A percentile compares a stretch with the other conserved stretches of the same genome.
Conservation (phyloP, 1,140 invertebrate genomes). For the Cyclargus thomasi region DNA sequence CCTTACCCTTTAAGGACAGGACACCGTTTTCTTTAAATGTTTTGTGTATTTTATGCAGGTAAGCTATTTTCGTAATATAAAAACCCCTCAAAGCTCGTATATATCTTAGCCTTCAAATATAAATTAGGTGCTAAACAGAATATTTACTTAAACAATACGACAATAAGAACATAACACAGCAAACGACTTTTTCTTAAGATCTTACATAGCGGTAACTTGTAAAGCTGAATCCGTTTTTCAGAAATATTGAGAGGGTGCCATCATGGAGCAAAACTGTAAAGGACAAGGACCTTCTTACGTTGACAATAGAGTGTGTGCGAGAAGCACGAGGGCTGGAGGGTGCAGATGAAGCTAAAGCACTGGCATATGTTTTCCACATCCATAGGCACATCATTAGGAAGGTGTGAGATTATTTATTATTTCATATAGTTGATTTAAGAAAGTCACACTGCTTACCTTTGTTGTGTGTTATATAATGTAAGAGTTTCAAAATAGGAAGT, state of each 20-base stretch:
- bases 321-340: conserved; percentile 36
- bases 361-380: conserved; percentile 54
- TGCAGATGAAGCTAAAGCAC: conserved; percentile 38
- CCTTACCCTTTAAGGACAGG: conserved; percentile 42
- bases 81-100: no score
- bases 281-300: conserved; percentile 34
- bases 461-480: no score
- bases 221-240: conserved; percentile 27
- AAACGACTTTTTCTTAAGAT: no score
- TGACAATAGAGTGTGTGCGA: conserved; percentile 50
- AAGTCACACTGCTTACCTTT: no score
- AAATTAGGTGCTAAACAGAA: no score
- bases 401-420: conserved; percentile 30
- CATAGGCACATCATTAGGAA: conserved; percentile 49
- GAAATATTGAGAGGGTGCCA: conserved; percentile 56
- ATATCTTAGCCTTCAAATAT: no score
- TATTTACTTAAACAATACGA: no score
- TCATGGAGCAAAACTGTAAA: conserved; percentile 45
- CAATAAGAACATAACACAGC: no score
- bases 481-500: no score
- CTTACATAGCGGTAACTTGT: no score
- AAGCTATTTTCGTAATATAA: conserved; percentile 21
- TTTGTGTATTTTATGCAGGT: conserved; percentile 60
- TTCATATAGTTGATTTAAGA: background rate
- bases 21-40: conserved; percentile 50